These are phyloP conservation scores for Hypotaenidia okinawae DNA, from an alignment of 2,797 vertebrate species.

Conservation along the genomic window DNA sequence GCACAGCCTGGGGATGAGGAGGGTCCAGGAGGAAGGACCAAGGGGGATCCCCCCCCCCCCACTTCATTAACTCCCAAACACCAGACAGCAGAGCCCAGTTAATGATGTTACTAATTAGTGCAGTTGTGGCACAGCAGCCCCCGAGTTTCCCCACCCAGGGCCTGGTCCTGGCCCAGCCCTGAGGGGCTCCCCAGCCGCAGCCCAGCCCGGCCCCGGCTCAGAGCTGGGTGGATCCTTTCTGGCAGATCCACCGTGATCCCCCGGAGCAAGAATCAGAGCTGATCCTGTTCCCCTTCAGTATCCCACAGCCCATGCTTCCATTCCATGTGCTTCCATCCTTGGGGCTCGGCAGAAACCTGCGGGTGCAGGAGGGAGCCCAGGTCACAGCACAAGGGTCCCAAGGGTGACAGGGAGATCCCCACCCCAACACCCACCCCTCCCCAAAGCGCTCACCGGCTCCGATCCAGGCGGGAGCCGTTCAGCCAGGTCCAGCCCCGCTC, in stretches of 20 bases:
- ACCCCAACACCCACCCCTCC: not conserved
- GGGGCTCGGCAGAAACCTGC: not conserved
- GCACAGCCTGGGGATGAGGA: not conserved
- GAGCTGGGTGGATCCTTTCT: not conserved
- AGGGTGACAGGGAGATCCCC: not conserved
- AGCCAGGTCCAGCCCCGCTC: not conserved
- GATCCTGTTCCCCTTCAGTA: not conserved
- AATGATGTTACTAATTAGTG: not conserved
- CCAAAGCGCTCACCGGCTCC: not conserved
- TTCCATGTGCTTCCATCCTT: accelerated
- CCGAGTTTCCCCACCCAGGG: accelerated
- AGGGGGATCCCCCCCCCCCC: too few relatives aligned
- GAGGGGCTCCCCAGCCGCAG: accelerated
- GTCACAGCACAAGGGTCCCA: not conserved
- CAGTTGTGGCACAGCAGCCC: too few relatives aligned
- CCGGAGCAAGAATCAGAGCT: accelerated
- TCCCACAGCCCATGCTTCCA: accelerated
- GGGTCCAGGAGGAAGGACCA: not conserved
- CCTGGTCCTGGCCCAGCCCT: too few relatives aligned
- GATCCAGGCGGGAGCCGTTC: not conserved
- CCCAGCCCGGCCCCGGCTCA: not conserved
- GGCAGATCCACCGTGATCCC: not conserved
- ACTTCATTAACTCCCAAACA: too few relatives aligned
- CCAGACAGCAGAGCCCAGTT: not conserved
- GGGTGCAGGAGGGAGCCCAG: not conserved